Conservation (phyloP, 2,888 invertebrate genomes). For the Orchestes rusci region DNA sequence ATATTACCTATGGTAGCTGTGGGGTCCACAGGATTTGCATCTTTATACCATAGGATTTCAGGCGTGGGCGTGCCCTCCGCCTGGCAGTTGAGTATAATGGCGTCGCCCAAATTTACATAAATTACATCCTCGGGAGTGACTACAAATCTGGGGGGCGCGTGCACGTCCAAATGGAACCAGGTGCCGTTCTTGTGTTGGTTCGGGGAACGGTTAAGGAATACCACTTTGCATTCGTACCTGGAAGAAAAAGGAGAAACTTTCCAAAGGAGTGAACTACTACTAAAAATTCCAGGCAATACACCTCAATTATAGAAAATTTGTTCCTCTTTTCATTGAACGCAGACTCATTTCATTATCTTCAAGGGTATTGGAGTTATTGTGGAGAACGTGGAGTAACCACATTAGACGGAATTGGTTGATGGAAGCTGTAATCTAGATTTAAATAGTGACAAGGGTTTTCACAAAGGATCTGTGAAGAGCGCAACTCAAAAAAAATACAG, state of each 20-base stretch:
- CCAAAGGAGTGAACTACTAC: not conserved
- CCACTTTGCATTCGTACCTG: conserved; percentile 58
- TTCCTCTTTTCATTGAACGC: too few species aligned
- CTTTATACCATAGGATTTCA: conserved; percentile 94
- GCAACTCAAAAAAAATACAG: too few species aligned
- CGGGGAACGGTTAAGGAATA: conserved; percentile 90
- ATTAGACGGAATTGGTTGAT: too few species aligned
- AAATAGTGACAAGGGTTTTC: too few species aligned
- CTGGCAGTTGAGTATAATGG: conserved; percentile 92
- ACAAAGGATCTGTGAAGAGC: too few species aligned
- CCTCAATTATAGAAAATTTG: too few species aligned
- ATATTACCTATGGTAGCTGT: conserved; percentile 64
- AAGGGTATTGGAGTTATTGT: too few species aligned
- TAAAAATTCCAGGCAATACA: too few species aligned
- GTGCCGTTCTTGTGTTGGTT: conserved; percentile 91
- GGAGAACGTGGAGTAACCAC: too few species aligned
- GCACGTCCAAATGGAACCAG: conserved; percentile 97
- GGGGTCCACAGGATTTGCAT: conserved; percentile 84
- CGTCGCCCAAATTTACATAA: conserved; percentile 94
- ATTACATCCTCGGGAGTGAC: conserved; percentile 93
- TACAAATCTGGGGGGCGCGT: conserved; percentile 92
- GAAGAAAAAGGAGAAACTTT: conserved; percentile 2
- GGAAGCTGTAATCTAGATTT: too few species aligned
- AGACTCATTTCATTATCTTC: too few species aligned
- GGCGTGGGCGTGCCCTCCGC: conserved; percentile 95